Conservation (phyloP, 2,113 vertebrate genomes). For the Percopsis transmontana region DNA sequence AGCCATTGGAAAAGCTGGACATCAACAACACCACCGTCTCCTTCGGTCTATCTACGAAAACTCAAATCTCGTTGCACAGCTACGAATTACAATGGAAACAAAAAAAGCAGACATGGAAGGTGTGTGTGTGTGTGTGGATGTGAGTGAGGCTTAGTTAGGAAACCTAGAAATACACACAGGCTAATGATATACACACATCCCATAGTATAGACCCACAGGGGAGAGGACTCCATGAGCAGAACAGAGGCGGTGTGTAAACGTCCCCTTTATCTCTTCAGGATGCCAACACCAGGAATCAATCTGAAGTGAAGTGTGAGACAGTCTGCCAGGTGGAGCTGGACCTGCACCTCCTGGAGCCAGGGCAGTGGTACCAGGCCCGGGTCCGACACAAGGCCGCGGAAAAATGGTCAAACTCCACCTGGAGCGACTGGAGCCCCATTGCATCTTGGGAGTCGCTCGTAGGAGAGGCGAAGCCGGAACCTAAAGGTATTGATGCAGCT, state of each 20-base stretch:
- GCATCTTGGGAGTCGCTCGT: slow-evolving; percentile 45
- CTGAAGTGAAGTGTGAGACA: fast-evolving
- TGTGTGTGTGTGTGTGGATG: slow-evolving; percentile 23
- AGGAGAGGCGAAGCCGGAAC: background rate
- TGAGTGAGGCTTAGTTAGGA: background rate
- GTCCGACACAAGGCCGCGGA: fast-evolving
- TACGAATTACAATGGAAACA: slow-evolving; percentile 52
- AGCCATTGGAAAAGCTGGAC: slow-evolving; percentile 12
- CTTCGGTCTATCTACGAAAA: slow-evolving; percentile 1
- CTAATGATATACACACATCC: background rate
- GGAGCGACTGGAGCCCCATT: slow-evolving; percentile 68
- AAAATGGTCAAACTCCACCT: fast-evolving
- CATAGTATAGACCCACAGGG: too few relatives aligned
- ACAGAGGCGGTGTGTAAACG: background rate
- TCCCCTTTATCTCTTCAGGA: slow-evolving; percentile 25
- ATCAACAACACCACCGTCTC: slow-evolving; percentile 27
- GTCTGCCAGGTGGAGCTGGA: background rate
- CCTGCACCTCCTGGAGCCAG: background rate
- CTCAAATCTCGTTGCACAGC: fast-evolving
- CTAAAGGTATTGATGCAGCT: slow-evolving; percentile 1
- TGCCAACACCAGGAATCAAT: too few relatives aligned
- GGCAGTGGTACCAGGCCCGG: slow-evolving; percentile 31
- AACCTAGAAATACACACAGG: background rate
- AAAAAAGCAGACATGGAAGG: slow-evolving; percentile 41
- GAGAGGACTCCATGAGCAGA: too few relatives aligned